These are phyloP conservation scores for Odontomachus brunneus DNA, from an alignment of 1,140 invertebrate species.

Conservation along the genomic window DNA sequence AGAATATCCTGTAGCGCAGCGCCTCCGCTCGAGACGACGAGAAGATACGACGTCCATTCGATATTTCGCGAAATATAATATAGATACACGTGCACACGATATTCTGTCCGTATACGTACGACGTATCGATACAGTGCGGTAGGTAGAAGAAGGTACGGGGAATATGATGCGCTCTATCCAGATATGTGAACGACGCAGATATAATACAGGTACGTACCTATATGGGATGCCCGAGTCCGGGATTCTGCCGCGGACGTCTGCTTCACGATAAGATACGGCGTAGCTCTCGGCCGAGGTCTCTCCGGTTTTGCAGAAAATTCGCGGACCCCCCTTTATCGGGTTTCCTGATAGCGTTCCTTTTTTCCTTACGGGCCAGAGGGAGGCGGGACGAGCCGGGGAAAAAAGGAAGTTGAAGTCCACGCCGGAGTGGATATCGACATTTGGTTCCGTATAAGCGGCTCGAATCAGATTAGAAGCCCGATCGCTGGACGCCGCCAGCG, in stretches of 20 bases:
- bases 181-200: conserved; percentile 77
- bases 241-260: conserved; percentile 81
- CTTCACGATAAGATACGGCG: conserved; percentile 78
- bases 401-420: conserved; percentile 63
- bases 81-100: conserved; percentile 74
- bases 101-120: conserved; percentile 46
- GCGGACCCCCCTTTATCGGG: conserved; percentile 71
- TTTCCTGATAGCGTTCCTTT: conserved; percentile 70
- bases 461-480: conserved; percentile 59
- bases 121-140: conserved; percentile 67
- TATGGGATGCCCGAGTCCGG: conserved; percentile 67
- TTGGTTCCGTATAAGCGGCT: conserved; percentile 53
- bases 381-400: conserved; percentile 40
- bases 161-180: conserved; percentile 79
- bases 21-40: conserved; percentile 67
- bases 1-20: conserved; percentile 67
- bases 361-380: conserved; percentile 33
- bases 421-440: conserved; percentile 41
- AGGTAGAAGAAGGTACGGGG: conserved; percentile 36
- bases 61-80: conserved; percentile 82
- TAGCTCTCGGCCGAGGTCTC: conserved; percentile 73
- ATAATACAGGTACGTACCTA: conserved; percentile 77
- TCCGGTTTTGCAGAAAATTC: conserved; percentile 75
- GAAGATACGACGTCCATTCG: conserved; percentile 76
- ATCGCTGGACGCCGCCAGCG: conserved; percentile 51